Evolutionary conservation across 2,797 vertebrate genomes (phyloP).

Genomic region (Thamnophis elegans): DNA sequence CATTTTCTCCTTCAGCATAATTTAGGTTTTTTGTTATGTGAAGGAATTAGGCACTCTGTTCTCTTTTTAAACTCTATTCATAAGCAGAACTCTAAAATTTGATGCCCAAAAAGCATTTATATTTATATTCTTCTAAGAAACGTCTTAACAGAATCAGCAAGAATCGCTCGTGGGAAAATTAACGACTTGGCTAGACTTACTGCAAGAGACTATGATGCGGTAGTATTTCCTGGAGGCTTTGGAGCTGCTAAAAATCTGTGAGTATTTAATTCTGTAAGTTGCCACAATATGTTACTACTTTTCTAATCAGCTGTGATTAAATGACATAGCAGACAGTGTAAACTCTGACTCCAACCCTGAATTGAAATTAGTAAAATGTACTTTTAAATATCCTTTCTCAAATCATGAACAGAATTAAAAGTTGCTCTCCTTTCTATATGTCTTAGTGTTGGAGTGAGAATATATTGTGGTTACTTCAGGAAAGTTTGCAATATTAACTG

Average conservation of each 20-base stretch:
- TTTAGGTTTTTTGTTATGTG: neutral
- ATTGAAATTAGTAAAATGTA: neutral
- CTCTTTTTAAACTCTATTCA: neutral
- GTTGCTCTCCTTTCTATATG: neutral
- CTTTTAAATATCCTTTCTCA: neutral
- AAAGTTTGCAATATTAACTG: neutral
- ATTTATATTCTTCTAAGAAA: constrained; percentile 69
- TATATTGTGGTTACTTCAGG: neutral
- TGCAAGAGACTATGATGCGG: constrained; percentile 75
- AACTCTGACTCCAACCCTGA: neutral
- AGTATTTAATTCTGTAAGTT: constrained; percentile 46
- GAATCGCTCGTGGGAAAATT: constrained; percentile 83
- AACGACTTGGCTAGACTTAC: constrained; percentile 72
- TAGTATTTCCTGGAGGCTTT: constrained; percentile 86
- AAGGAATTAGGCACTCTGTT: neutral
- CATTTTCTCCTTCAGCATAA: neutral
- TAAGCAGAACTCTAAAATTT: neutral
- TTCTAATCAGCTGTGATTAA: neutral
- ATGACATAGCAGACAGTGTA: neutral
- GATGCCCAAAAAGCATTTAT: neutral
- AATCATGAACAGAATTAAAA: neutral
- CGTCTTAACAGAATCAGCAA: constrained; percentile 81
- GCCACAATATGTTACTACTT: neutral
- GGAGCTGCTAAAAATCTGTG: constrained; percentile 87
- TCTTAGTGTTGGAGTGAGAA: neutral